phyloP scores from a whole-genome alignment of 2,888 invertebrate genomes.

The Tetrapedia diversipes region DNA sequence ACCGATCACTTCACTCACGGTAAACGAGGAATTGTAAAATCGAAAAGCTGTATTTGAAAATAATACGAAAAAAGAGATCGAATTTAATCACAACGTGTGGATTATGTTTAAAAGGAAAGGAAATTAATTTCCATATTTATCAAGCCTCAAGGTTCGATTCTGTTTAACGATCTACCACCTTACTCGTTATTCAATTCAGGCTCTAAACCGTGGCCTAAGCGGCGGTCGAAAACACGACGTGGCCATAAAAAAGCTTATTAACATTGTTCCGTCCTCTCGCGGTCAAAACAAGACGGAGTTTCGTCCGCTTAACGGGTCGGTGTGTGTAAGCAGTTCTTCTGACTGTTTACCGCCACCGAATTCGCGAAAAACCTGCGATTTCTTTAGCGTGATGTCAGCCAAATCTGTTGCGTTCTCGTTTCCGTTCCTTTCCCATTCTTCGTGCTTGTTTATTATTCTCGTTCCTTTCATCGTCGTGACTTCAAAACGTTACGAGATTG shows the following conservation, averaged over 20 bases:
- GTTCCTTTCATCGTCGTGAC: no score
- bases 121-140: no score
- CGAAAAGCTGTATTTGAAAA: no score
- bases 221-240: constrained; percentile 30
- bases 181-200: not conserved
- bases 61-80: no score
- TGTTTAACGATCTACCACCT: no score
- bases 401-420: not conserved
- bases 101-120: no score
- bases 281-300: constrained; percentile 37
- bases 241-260: constrained; percentile 17
- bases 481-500: no score
- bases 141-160: no score
- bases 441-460: no score
- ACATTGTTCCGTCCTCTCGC: constrained; percentile 27
- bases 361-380: constrained; percentile 14
- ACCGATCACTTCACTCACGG: no score
- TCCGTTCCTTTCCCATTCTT: not conserved
- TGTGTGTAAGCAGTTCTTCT: constrained; percentile 22
- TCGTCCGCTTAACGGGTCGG: not conserved
- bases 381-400: constrained; percentile 19
- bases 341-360: constrained; percentile 8
- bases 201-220: constrained; percentile 11
- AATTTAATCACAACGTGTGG: no score
- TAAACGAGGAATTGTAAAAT: no score